Conservation (phyloP, 2,888 invertebrate genomes). For the Drosophila vallismaia region DNA sequence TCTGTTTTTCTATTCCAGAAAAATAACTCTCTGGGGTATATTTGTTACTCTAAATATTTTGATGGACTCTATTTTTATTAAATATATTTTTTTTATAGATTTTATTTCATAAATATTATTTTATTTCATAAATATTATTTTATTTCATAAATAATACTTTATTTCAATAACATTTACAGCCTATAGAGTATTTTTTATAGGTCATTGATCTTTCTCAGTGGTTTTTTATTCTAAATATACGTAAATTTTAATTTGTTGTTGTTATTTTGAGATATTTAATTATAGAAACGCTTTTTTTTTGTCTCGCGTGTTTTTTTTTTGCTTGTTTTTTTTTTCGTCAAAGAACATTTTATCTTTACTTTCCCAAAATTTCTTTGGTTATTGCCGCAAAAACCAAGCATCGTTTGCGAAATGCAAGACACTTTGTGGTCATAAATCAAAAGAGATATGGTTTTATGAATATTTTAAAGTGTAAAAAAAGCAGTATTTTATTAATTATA, state of each 20-base stretch:
- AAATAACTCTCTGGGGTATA: slow-evolving; percentile 1
- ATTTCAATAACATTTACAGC: no score
- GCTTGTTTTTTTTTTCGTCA: slow-evolving; percentile 23
- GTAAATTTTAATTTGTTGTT: slow-evolving; percentile 33
- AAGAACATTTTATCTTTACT: slow-evolving; percentile 27
- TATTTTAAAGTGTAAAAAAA: slow-evolving; percentile 3
- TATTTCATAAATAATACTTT: no score
- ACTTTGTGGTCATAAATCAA: slow-evolving; percentile 72
- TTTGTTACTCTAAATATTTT: background rate
- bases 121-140: no score
- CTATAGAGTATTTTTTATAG: background rate
- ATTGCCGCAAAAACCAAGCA: slow-evolving; percentile 23
- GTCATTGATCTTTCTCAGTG: background rate
- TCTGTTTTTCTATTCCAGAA: slow-evolving; percentile 7
- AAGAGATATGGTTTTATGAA: slow-evolving; percentile 34
- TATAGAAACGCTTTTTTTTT: slow-evolving; percentile 49
- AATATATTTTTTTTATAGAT: background rate
- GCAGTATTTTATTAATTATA: no score
- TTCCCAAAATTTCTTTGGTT: slow-evolving; percentile 20
- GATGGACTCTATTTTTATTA: background rate
- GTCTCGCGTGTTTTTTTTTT: slow-evolving; percentile 24
- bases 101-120: no score
- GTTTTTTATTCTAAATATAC: slow-evolving; percentile 1
- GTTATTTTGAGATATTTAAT: slow-evolving; percentile 41
- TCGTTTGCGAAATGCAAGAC: slow-evolving; percentile 28